Base-by-base conservation (phyloP, 2,888 invertebrate species). In the Cyrtodaria siliqua region DNA sequence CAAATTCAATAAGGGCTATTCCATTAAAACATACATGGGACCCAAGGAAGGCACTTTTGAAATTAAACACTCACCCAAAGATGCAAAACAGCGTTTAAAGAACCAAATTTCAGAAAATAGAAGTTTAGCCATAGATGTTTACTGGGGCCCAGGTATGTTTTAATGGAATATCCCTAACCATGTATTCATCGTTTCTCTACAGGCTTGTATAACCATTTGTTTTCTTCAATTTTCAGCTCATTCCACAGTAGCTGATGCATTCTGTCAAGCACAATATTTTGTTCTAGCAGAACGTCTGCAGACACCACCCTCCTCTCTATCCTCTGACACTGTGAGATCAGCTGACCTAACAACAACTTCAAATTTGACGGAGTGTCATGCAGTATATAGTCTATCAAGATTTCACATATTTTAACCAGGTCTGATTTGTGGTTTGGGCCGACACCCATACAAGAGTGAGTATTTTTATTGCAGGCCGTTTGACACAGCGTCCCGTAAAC, bases 191-290 rank as follows among this genome's bases (percentile, higher is more conserved):
- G 70, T 40, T 47, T 60, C 23, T 59, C 50, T 8, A 76, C 66
- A 14, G 75, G 57, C n/a, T 50, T 55, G 20, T 73, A 60, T 18
- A 85, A 57, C 82, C 84, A 85, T 40, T 69, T 76, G 23, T 75
- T 77, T 14, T 83, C 77, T 52, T 77, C 79, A 67, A 85, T 73
- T 61, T 87, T 86, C 20, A 90, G 72, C 53, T 88, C 83, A 62
- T 87, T 82, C 91, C 91, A 91, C 18, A 91, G 67, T 0, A 90
- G 29, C 27, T 83, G 75, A 40, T 87, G 87, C 26, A 91, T 73
- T 14, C 89, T 86, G 44, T 86, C 79, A 12, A 88, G 62, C 4
- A 90, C 55, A 9, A 89, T 68, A n/a, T 89, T 88, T 47, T 91
- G 89, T 40, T 85, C 69, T 26, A 91, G 62, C 18, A 53, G 53